phyloP scores from a whole-genome alignment of 2,888 invertebrate genomes.

The Trissolcus japonicus region DNA sequence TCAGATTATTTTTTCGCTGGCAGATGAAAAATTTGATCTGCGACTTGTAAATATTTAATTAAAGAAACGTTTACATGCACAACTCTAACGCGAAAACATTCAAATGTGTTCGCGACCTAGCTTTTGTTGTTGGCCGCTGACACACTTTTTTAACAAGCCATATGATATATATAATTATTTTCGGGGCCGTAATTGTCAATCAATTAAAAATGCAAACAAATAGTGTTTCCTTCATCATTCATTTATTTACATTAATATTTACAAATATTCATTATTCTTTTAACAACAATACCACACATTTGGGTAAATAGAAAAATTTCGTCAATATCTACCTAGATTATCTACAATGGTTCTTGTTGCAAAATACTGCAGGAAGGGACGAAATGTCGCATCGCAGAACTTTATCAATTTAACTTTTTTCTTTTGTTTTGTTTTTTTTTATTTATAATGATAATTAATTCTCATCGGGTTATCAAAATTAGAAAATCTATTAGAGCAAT shows the following conservation, averaged over 20 bases:
- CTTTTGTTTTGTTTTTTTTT: background rate
- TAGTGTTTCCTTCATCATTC: slow-evolving; percentile 16
- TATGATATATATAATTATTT: slow-evolving; percentile 8
- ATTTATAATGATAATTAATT: slow-evolving; percentile 3
- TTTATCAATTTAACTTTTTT: background rate
- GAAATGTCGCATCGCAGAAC: slow-evolving; percentile 4
- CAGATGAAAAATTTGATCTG: slow-evolving; percentile 35
- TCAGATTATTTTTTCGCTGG: slow-evolving; percentile 33
- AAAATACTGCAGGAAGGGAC: slow-evolving; percentile 11
- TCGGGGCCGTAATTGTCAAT: background rate
- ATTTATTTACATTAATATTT: slow-evolving; percentile 49
- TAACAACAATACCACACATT: slow-evolving; percentile 46
- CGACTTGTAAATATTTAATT: slow-evolving; percentile 42
- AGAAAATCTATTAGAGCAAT: slow-evolving; percentile 8
- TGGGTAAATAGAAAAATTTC: slow-evolving; percentile 42
- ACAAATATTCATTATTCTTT: slow-evolving; percentile 14
- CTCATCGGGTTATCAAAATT: slow-evolving; percentile 18
- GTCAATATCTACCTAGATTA: slow-evolving; percentile 23
- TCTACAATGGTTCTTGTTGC: slow-evolving; percentile 14
- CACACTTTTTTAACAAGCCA: background rate
- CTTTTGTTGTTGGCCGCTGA: background rate
- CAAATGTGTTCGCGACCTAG: background rate
- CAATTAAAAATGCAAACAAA: slow-evolving; percentile 7
- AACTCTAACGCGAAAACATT: slow-evolving; percentile 18
- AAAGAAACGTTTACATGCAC: slow-evolving; percentile 21